Conservation (phyloP, 2,797 vertebrate species). For the Sphenodon punctatus region DNA sequence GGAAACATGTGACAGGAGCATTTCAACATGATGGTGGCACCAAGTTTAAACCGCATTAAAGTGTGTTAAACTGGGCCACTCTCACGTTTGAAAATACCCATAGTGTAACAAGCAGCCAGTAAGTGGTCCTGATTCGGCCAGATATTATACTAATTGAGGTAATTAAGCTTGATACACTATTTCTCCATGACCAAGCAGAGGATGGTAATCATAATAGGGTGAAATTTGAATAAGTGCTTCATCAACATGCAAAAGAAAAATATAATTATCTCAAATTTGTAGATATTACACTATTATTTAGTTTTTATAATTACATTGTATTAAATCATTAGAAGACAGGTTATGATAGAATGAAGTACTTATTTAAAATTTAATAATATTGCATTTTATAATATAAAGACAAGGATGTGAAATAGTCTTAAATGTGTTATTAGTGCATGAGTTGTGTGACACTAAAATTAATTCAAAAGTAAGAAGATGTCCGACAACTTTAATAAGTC, state of each 20-base stretch:
- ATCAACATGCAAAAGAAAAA: no score
- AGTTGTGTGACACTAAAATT: neutral
- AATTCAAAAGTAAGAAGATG: neutral
- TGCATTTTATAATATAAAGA: neutral
- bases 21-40: no score
- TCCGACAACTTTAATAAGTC: neutral
- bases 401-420: neutral
- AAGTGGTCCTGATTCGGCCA: no score
- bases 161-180: neutral
- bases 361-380: neutral
- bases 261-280: neutral
- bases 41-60: no score
- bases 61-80: no score
- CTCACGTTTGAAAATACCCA: no score
- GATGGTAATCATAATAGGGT: neutral
- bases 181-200: fast-evolving
- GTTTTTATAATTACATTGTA: neutral
- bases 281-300: neutral
- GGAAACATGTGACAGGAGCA: no score
- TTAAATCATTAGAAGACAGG: neutral
- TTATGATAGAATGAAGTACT: neutral
- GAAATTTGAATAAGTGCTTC: neutral
- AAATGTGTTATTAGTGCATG: neutral
- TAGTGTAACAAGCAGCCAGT: no score
- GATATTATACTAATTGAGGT: no score